Evolutionary conservation across 2,113 vertebrate genomes (phyloP).

Genomic region (Muscicapa adusta): DNA sequence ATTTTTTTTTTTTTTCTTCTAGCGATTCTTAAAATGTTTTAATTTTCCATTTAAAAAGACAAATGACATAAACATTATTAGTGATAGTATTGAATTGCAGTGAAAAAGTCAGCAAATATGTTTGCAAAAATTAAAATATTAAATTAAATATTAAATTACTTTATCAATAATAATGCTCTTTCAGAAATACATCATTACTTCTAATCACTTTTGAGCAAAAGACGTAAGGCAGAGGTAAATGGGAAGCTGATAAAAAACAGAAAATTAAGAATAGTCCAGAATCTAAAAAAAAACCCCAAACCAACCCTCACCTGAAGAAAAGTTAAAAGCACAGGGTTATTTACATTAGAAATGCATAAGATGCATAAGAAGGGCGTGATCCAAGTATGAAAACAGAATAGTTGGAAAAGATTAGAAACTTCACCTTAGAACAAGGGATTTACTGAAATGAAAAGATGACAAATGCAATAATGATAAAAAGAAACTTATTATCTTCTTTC

Average conservation of each 20-base stretch:
- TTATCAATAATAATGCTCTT: neutral
- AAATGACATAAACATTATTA: neutral
- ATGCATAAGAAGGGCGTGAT: neutral
- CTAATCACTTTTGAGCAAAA: neutral
- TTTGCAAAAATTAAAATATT: neutral
- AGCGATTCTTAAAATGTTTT: neutral
- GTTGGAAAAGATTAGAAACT: neutral
- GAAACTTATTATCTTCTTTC: neutral
- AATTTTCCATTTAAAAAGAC: neutral
- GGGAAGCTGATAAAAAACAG: neutral
- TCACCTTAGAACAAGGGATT: neutral
- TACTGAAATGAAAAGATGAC: neutral
- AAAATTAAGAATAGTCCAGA: neutral
- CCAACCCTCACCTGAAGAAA: neutral
- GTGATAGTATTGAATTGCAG: neutral
- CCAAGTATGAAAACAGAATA: neutral
- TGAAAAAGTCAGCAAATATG: neutral
- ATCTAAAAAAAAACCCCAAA: neutral
- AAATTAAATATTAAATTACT: neutral
- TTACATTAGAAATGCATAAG: conserved; percentile 28
- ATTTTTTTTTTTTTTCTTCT: neutral
- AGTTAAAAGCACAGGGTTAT: neutral
- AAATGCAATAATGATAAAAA: neutral
- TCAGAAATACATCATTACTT: neutral
- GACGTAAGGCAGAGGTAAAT: neutral